These are phyloP conservation scores for Malurus leucopterus DNA, from an alignment of 2,797 vertebrate genomes.

Conservation along the genomic window DNA sequence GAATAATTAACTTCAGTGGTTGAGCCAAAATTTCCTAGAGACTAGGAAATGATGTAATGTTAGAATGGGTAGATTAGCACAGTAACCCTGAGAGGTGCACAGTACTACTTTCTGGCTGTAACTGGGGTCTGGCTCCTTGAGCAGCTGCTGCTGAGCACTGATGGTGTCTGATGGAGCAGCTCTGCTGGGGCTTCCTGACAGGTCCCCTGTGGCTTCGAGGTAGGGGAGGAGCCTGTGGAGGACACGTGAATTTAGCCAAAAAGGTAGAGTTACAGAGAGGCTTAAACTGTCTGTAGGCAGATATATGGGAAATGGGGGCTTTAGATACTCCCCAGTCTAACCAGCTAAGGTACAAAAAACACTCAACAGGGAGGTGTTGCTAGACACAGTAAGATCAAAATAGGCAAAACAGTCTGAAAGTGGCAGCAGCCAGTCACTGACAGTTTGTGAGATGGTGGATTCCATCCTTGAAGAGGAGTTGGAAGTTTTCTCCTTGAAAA, in stretches of 20 bases:
- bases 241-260: not conserved
- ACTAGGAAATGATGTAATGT: not conserved
- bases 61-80: not conserved
- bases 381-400: not conserved
- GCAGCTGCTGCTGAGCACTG: not conserved
- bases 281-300: not conserved
- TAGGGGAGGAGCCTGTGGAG: not conserved
- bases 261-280: not conserved
- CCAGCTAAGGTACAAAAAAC: not conserved
- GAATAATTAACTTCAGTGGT: not conserved
- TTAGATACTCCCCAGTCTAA: not conserved
- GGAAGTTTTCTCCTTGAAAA: not conserved
- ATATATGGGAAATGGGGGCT: not conserved
- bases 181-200: not conserved
- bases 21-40: not conserved
- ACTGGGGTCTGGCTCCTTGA: rapidly evolving
- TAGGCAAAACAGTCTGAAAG: not conserved
- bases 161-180: not conserved
- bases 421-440: not conserved
- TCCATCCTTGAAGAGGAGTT: not conserved
- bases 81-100: not conserved
- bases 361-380: not conserved
- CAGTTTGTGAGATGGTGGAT: not conserved
- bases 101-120: not conserved
- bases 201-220: not conserved